phyloP scores from a whole-genome alignment of 1,140 invertebrate genomes.

The Diploscapter pachys region DNA sequence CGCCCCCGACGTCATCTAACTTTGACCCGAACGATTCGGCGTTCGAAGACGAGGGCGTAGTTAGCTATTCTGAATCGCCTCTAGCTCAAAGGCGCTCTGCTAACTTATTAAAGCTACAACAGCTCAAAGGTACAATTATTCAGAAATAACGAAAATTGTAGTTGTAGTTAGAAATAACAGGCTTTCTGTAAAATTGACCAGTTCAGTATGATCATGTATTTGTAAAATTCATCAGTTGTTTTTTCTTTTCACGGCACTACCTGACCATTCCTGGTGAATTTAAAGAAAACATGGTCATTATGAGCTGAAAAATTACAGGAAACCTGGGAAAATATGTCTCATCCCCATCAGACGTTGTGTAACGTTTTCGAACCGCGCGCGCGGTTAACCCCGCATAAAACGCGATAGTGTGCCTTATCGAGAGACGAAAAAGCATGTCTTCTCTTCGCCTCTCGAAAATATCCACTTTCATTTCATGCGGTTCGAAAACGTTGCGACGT shows the following conservation, averaged over 20 bases:
- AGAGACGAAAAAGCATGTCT: too few relatives aligned
- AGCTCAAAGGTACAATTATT: slow-evolving; percentile 37
- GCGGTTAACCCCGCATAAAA: neutral
- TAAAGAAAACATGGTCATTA: too few relatives aligned
- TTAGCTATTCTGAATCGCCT: slow-evolving; percentile 46
- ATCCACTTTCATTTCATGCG: neutral
- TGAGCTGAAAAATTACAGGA: too few relatives aligned
- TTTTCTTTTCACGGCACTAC: slow-evolving; percentile 1
- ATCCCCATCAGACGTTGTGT: too few relatives aligned
- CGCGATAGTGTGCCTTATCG: too few relatives aligned
- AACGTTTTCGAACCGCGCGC: neutral
- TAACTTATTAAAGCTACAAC: slow-evolving; percentile 48
- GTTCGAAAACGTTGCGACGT: neutral
- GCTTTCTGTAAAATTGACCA: slow-evolving; percentile 8
- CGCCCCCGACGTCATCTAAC: neutral
- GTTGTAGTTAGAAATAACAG: slow-evolving; percentile 13
- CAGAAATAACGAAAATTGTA: slow-evolving; percentile 9
- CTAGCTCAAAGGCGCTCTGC: slow-evolving; percentile 54
- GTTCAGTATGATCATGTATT: too few relatives aligned
- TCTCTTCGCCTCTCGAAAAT: too few relatives aligned
- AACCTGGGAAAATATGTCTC: too few relatives aligned
- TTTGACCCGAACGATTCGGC: slow-evolving; percentile 14
- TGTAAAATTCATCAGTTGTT: neutral
- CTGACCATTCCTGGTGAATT: too few relatives aligned
- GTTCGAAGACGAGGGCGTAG: slow-evolving; percentile 7